A percentile compares a stretch with the other conserved stretches of the same genome.
phyloP scores from a whole-genome alignment of 2,888 invertebrate genomes.

The Geophilus truncorum region DNA sequence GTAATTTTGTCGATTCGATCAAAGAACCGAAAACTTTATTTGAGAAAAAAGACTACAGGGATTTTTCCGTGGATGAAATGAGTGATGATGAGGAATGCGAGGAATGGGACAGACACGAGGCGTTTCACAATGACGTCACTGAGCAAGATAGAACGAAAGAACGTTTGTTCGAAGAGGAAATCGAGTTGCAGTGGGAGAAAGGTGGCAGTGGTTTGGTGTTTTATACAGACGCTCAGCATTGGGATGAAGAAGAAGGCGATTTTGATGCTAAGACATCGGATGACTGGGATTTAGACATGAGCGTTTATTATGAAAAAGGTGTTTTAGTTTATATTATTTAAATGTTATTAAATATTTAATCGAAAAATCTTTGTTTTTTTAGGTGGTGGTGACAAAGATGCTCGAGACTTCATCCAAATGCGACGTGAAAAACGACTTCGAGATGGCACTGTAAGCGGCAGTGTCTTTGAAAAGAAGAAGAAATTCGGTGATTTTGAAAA shows the following conservation, averaged over 20 bases:
- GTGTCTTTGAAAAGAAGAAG: slow-evolving; percentile 39
- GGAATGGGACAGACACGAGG: slow-evolving; percentile 56
- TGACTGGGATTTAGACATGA: slow-evolving; percentile 57
- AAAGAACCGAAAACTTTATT: too few relatives aligned
- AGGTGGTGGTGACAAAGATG: slow-evolving; percentile 52
- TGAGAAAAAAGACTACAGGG: slow-evolving; percentile 36
- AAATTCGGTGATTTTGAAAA: slow-evolving; percentile 50
- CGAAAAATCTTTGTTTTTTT: too few relatives aligned
- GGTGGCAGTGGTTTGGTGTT: slow-evolving; percentile 57
- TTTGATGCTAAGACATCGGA: slow-evolving; percentile 56
- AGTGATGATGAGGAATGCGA: slow-evolving; percentile 51
- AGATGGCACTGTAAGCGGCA: slow-evolving; percentile 38
- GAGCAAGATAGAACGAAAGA: slow-evolving; percentile 52
- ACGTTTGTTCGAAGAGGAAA: slow-evolving; percentile 49
- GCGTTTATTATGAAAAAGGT: slow-evolving; percentile 52
- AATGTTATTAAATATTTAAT: slow-evolving; percentile 25
- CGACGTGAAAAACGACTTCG: slow-evolving; percentile 43
- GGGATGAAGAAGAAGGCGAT: slow-evolving; percentile 53
- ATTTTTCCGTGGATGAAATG: neutral
- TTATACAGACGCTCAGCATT: slow-evolving; percentile 56
- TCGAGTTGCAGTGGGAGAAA: slow-evolving; percentile 56
- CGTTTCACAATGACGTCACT: slow-evolving; percentile 53
- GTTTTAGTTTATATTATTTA: slow-evolving; percentile 14
- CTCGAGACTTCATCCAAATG: slow-evolving; percentile 51
- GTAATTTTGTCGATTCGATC: slow-evolving; percentile 30